Evolutionary conservation across 2,888 invertebrate genomes (phyloP).

Genomic region (Acrocera orbiculus): DNA sequence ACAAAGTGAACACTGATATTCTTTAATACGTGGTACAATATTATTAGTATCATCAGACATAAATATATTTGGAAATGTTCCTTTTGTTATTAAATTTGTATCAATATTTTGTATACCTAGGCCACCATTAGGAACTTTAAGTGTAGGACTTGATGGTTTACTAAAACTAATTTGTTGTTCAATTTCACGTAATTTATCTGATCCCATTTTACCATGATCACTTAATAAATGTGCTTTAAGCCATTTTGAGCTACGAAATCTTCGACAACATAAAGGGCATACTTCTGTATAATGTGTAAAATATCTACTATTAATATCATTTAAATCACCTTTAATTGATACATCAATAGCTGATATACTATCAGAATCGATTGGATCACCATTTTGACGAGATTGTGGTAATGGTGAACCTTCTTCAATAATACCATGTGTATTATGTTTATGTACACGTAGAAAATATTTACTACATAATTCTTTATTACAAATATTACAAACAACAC

Average conservation of each 20-base stretch:
- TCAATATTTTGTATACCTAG: constrained; percentile 14
- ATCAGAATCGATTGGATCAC: constrained; percentile 20
- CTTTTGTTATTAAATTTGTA: constrained; percentile 24
- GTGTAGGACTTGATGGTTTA: constrained; percentile 27
- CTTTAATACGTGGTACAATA: constrained; percentile 36
- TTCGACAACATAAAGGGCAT: constrained; percentile 69
- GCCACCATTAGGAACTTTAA: constrained; percentile 30
- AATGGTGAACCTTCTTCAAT: constrained; percentile 58
- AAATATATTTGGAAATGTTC: constrained; percentile 16
- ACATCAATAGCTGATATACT: constrained; percentile 2
- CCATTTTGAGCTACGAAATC: constrained; percentile 78
- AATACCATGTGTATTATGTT: constrained; percentile 94
- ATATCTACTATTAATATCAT: constrained; percentile 43
- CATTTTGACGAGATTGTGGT: constrained; percentile 29
- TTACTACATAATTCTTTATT: constrained; percentile 97
- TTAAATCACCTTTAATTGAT: constrained; percentile 19
- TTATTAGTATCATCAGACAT: constrained; percentile 16
- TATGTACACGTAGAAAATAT: constrained; percentile 92
- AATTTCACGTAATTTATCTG: constrained; percentile 28
- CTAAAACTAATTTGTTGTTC: constrained; percentile 22
- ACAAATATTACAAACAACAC: constrained; percentile 92
- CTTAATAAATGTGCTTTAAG: constrained; percentile 70
- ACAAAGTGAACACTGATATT: constrained; percentile 79
- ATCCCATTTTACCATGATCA: constrained; percentile 54
- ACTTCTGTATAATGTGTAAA: constrained; percentile 54